Evolutionary conservation across 2,888 invertebrate species (phyloP).

Genomic region (Biston stratarius): DNA sequence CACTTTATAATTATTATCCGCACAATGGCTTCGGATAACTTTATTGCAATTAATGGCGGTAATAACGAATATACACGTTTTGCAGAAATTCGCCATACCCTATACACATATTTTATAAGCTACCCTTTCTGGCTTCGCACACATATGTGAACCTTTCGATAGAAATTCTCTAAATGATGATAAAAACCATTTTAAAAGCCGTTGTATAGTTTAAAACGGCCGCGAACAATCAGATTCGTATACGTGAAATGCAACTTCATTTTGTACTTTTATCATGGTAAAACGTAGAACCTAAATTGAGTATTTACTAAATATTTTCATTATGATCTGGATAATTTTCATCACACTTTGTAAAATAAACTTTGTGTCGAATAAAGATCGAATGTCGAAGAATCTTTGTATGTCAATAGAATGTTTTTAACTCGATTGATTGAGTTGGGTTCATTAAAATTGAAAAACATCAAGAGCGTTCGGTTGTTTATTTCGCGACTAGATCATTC

Average conservation of each 20-base stretch:
- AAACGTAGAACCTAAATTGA: too few species aligned
- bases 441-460: conserved; percentile 1
- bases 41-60: conserved; percentile 2
- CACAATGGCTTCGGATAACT: conserved; percentile 1
- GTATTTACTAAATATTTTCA: too few species aligned
- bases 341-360: conserved; percentile 45
- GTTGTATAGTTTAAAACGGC: too few species aligned
- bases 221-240: too few species aligned
- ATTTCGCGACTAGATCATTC: background rate
- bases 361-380: conserved; percentile 39
- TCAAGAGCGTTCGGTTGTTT: conserved; percentile 1
- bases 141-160: too few species aligned
- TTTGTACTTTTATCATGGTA: too few species aligned
- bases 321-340: conserved; percentile 37
- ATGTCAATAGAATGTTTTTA: background rate
- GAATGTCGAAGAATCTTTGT: too few species aligned
- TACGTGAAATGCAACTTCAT: too few species aligned
- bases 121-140: too few species aligned
- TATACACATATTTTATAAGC: too few species aligned
- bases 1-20: conserved; percentile 7
- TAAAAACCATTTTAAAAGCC: too few species aligned
- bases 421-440: conserved; percentile 25
- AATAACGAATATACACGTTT: background rate
- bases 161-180: too few species aligned
- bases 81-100: background rate